phyloP scores from a whole-genome alignment of 2,797 vertebrate species.

The Mormyrops boulengeri region DNA sequence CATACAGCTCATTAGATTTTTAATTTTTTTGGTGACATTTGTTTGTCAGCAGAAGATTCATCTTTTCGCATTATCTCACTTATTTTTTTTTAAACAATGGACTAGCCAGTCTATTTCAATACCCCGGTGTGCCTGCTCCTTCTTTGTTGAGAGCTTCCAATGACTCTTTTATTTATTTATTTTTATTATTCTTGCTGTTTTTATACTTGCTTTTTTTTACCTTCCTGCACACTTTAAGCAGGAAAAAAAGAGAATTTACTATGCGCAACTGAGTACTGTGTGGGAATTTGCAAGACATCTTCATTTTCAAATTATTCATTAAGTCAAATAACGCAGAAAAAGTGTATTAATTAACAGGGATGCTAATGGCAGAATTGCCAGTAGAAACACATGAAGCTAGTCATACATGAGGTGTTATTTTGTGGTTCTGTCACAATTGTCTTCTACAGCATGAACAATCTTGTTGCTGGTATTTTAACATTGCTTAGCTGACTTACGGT shows the following conservation, averaged over 20 bases:
- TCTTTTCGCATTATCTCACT: background rate
- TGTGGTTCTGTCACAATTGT: background rate
- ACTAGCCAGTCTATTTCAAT: background rate
- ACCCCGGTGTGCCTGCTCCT: background rate
- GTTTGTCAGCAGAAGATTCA: conserved; percentile 10
- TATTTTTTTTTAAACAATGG: background rate
- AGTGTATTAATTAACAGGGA: background rate
- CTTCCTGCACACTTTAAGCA: background rate
- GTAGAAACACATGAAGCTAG: background rate
- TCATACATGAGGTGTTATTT: background rate
- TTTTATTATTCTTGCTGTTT: background rate
- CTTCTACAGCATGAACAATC: background rate
- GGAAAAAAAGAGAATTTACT: background rate
- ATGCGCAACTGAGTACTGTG: background rate
- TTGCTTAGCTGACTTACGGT: background rate
- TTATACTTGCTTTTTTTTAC: background rate
- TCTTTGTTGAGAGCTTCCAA: background rate
- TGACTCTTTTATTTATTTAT: background rate
- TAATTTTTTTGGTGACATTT: background rate
- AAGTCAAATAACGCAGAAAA: background rate
- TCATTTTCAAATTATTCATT: background rate
- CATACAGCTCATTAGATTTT: conserved; percentile 21
- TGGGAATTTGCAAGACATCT: background rate
- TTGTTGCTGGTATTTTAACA: background rate
- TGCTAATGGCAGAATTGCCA: background rate